Evolutionary conservation across 2,113 vertebrate genomes (phyloP).

Genomic region (Bujurquina vittata): DNA sequence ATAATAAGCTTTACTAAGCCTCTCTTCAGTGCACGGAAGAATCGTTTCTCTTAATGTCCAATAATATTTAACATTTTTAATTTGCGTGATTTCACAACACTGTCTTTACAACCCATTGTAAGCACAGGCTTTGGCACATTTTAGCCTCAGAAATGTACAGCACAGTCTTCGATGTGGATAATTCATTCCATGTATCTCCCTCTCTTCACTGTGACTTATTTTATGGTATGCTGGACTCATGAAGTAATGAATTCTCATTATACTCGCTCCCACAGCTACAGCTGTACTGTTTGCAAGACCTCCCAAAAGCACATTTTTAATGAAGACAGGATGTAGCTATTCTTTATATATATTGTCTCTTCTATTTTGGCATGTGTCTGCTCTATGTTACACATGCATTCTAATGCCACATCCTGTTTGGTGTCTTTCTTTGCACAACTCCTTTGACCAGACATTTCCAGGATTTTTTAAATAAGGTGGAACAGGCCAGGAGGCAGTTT

Average conservation of each 20-base stretch:
- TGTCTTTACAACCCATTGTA: not conserved
- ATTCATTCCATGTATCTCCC: conserved; percentile 10
- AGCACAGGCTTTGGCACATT: not conserved
- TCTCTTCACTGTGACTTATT: conserved; percentile 19
- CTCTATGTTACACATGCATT: not conserved
- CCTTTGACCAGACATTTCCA: not conserved
- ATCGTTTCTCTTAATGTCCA: not conserved
- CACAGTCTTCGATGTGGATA: conserved; percentile 2
- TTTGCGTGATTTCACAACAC: conserved; percentile 2
- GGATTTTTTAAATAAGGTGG: not conserved
- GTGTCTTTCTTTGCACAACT: not conserved
- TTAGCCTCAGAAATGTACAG: conserved; percentile 4
- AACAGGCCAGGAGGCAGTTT: not conserved
- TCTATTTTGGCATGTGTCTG: not conserved
- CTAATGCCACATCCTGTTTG: not conserved
- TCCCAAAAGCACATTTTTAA: conserved; percentile 47
- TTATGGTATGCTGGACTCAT: conserved; percentile 27
- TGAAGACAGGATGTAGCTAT: conserved; percentile 6
- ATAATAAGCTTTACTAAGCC: not conserved
- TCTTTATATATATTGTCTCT: not conserved
- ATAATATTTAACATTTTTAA: conserved; percentile 18
- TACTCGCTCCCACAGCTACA: conserved; percentile 36
- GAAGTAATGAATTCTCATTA: conserved; percentile 53
- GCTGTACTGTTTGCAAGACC: conserved; percentile 31
- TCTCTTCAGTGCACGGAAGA: not conserved